Evolutionary conservation across 2,888 invertebrate species (phyloP).

Genomic region (Pristionchus maxplancki): DNA sequence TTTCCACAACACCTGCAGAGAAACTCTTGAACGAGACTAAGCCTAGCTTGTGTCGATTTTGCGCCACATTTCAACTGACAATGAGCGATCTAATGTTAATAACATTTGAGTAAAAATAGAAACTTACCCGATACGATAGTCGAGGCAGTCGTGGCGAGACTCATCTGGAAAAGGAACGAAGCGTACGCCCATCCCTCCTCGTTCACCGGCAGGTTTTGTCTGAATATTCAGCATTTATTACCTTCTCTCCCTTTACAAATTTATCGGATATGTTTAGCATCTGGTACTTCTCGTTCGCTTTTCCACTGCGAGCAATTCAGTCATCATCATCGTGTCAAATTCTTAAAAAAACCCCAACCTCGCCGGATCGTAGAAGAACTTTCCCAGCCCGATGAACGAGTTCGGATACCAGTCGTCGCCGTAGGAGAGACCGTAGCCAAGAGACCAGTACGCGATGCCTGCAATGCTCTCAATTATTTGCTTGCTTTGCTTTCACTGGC

Average conservation of each 20-base stretch:
- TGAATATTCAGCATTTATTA: neutral
- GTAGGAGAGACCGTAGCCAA: slow-evolving; percentile 86
- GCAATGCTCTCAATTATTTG: slow-evolving; percentile 80
- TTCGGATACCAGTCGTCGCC: slow-evolving; percentile 68
- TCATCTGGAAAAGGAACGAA: slow-evolving; percentile 73
- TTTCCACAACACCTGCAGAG: no score
- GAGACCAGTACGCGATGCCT: slow-evolving; percentile 93
- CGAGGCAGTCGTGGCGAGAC: slow-evolving; percentile 74
- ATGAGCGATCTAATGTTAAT: no score
- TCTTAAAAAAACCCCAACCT: slow-evolving; percentile 52
- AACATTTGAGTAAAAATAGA: neutral
- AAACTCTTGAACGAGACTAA: no score
- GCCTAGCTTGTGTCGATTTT: no score
- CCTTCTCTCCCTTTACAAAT: neutral
- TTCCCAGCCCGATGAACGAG: slow-evolving; percentile 71
- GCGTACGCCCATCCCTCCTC: slow-evolving; percentile 75
- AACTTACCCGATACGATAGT: slow-evolving; percentile 74
- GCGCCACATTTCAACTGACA: no score
- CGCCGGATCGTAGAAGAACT: slow-evolving; percentile 75
- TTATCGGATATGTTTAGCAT: no score
- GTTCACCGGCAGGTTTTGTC: slow-evolving; percentile 55
- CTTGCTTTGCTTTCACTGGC: no score
- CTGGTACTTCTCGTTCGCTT: neutral
- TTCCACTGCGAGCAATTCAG: neutral
- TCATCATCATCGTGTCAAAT: neutral